Evolutionary conservation across 2,888 invertebrate species (phyloP), one percentile per base, ranked within the genome.

Genomic region (Bibio marci): DNA sequence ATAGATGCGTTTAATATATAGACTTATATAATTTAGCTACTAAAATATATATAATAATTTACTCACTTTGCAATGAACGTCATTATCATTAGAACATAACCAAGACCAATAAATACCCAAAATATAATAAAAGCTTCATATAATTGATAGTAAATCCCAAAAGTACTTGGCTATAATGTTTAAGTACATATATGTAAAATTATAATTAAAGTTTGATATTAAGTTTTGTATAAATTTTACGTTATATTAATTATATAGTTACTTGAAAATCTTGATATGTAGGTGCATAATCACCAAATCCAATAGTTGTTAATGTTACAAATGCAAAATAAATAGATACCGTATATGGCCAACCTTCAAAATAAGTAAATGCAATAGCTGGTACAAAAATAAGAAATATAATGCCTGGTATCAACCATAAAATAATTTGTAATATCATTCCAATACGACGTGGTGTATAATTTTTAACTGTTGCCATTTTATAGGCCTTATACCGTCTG

Each of bases 261-360:
- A 60, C 61, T 53, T 61, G 62, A 42, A 52, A 49, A 28, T 57
- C 43, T 13, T 58, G 57, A 49, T 62, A 62, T n/a, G 62, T 62
- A 58, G 90, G 87, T 25, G 91, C 88, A 53, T 75, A 76, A 58
- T 91, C 91, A n/a, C 91, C 91, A 58, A 90, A 91, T 32, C 90
- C 90, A 46, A 91, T 90, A 4, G 87, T 87, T 3, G 86, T 81
- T 11, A 85, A 67, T 0, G 86, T 85, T 12, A 87, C 83, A 54
- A 85, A 90, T 15, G 86, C 79, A 53, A 82, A 91, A 57, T 90
- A 91, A 31, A 90, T 70, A 1, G 87, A 73, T 31, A 85, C 76
- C 8, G 82, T 73, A 54, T 81, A 91, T 8, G 73, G 70, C 91
- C 91, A 91, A 2, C 71, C 74, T 63, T 91, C 91, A 50, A 85